A percentile compares a stretch with the other conserved stretches of the same genome.
These are phyloP conservation scores for Rostratula benghalensis DNA, from an alignment of 2,113 vertebrate species.

Conservation along the genomic window DNA sequence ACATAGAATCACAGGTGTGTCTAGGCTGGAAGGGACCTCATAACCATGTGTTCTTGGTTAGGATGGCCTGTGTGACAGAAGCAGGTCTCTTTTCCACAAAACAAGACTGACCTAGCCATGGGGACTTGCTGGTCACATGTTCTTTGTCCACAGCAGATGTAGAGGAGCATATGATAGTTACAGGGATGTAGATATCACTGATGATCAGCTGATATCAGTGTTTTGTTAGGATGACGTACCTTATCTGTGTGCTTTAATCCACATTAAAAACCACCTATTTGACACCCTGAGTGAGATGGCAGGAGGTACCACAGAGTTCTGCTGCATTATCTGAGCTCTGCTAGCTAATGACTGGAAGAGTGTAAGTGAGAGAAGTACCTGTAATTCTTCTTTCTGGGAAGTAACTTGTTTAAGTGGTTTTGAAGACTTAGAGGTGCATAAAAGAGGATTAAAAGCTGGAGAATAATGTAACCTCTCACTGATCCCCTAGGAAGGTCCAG, in stretches of 20 bases:
- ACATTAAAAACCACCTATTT: neutral
- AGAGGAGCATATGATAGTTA: neutral
- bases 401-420: neutral
- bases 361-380: neutral
- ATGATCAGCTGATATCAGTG: neutral
- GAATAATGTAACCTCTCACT: neutral
- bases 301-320: neutral
- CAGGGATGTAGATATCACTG: accelerated
- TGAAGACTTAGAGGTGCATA: neutral
- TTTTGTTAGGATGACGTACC: neutral
- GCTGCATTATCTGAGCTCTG: neutral
- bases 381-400: neutral
- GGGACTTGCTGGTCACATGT: neutral
- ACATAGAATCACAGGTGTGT: neutral
- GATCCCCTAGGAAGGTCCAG: neutral
- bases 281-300: neutral
- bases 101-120: neutral
- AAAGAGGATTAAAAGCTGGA: neutral
- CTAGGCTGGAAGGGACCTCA: neutral
- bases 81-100: neutral
- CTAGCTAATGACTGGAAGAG: neutral
- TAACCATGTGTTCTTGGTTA: neutral
- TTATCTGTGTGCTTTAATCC: neutral
- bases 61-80: neutral
- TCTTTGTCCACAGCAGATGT: neutral